Evolutionary conservation across 2,888 invertebrate genomes (phyloP).

Genomic region (Phymatocera aterrima): DNA sequence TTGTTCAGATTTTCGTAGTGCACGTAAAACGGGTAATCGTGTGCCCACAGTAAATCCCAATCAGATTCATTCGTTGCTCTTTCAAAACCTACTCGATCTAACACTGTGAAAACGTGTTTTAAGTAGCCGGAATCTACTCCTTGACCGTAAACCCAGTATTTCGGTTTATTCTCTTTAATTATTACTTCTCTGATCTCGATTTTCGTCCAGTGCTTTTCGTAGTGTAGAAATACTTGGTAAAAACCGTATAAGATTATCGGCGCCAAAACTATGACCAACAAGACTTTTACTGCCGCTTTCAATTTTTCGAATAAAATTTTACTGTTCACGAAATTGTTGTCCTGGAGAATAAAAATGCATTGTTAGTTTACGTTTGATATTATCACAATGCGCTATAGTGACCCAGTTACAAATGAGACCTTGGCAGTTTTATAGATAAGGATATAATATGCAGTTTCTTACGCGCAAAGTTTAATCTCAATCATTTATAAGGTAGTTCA

Average conservation of each 20-base stretch:
- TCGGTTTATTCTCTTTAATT: conserved; percentile 64
- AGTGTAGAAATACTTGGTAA: conserved; percentile 57
- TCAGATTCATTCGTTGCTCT: conserved; percentile 77
- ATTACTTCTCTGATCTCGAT: conserved; percentile 44
- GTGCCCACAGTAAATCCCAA: conserved; percentile 96
- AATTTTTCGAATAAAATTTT: conserved; percentile 59
- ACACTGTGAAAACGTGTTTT: conserved; percentile 87
- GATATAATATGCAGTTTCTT: no score
- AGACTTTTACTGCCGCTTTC: conserved; percentile 61
- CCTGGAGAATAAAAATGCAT: background rate
- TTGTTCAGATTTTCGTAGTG: conserved; percentile 78
- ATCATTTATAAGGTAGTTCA: background rate
- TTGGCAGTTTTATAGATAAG: no score
- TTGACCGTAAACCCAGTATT: conserved; percentile 80
- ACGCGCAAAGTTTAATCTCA: no score
- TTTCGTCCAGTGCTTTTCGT: conserved; percentile 51
- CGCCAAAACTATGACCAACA: conserved; percentile 58
- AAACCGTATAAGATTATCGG: conserved; percentile 61
- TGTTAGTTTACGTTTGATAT: no score
- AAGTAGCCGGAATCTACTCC: conserved; percentile 83
- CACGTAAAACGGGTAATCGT: conserved; percentile 90
- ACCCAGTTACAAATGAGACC: no score
- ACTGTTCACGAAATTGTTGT: background rate
- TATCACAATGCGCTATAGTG: no score
- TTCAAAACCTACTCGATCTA: conserved; percentile 86